Percentiles rank a stretch among this genome's conserved stretches.
phyloP scores from a whole-genome alignment of 2,888 invertebrate genomes.

The Protophormia terraenovae region DNA sequence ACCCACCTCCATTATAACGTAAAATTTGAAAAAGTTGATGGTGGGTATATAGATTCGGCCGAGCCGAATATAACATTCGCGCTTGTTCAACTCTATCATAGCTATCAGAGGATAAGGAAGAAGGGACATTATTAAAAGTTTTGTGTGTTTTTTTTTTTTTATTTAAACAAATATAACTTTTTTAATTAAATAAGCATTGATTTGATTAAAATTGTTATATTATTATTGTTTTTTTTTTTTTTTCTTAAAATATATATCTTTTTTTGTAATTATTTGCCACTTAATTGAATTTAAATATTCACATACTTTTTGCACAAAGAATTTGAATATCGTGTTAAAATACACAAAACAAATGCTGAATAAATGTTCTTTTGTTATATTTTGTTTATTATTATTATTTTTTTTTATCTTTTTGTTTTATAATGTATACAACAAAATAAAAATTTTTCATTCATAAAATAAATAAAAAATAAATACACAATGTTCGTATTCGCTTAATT shows the following conservation, averaged over 20 bases:
- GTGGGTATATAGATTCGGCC: too few species aligned
- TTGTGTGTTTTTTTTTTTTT: not conserved
- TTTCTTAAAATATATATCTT: not conserved
- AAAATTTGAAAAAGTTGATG: too few species aligned
- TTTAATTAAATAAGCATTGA: slow-evolving; percentile 42
- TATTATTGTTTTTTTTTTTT: not conserved
- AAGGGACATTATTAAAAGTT: too few species aligned
- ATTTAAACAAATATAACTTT: not conserved
- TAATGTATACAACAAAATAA: slow-evolving; percentile 11
- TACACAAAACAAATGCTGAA: slow-evolving; percentile 21
- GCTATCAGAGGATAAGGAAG: too few species aligned
- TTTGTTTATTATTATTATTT: slow-evolving; percentile 8
- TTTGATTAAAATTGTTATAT: slow-evolving; percentile 21
- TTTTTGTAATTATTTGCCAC: not conserved
- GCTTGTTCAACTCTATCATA: too few species aligned
- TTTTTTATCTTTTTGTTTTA: not conserved
- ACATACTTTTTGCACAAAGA: slow-evolving; percentile 31
- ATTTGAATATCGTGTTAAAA: slow-evolving; percentile 10
- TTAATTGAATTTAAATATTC: too few species aligned
- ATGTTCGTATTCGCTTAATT: not conserved
- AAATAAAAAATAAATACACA: slow-evolving; percentile 1
- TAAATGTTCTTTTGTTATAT: not conserved
- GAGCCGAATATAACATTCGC: too few species aligned
- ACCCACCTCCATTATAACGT: too few species aligned
- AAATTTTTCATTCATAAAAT: slow-evolving; percentile 36